Base-by-base conservation (phyloP, 2,797 vertebrate genomes). In the Balearica regulorum region DNA sequence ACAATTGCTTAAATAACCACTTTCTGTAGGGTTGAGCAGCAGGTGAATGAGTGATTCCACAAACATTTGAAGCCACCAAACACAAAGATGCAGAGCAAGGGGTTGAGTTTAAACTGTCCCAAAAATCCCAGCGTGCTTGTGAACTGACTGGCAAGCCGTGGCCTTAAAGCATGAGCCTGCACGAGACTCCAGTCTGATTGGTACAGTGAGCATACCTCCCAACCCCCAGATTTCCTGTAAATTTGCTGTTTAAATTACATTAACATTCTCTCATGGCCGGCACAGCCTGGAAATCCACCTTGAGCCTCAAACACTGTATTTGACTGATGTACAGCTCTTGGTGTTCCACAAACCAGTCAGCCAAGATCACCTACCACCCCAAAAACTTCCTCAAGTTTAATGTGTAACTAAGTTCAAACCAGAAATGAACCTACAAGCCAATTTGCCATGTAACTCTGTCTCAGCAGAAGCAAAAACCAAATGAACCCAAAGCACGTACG, bases 21-120 rank as follows among this genome's bases (percentile, higher is more conserved):
- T 64, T 81, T 66, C 41, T 62, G 19, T 48, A 46, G 46, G 79
- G 81, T 1, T 64, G 64, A 88, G 70, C 33, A 72, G 39, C 58
- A 78, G 72, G 25, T 10, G 26, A 87, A 64, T 51, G 62, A 90
- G 39, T 87, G 65, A 75, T 82, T 84, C 31, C 48, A 79, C 51
- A 91, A 90, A 79, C 41, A 86, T 78, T 51, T 90, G 54, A 88
- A 93, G 20, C 39, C n/a, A 65, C 61, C 37, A 54, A 87, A 60
- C 13, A 35, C 49, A 65, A 54, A 37, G 68, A 75, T 26, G 33
- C 18, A 90, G 26, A 72, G 18, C 10, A 37, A 65, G 24, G 15
- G 16, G 19, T 5, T 89, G 44, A 41, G 29, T 80, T 85, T 91
- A 80, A 85, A 77, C 24, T 46, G 33, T 57, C n/a, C 31, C 31